Evolutionary conservation across 2,113 vertebrate genomes (phyloP).

Genomic region (Brachyhypopomus occidentalis): DNA sequence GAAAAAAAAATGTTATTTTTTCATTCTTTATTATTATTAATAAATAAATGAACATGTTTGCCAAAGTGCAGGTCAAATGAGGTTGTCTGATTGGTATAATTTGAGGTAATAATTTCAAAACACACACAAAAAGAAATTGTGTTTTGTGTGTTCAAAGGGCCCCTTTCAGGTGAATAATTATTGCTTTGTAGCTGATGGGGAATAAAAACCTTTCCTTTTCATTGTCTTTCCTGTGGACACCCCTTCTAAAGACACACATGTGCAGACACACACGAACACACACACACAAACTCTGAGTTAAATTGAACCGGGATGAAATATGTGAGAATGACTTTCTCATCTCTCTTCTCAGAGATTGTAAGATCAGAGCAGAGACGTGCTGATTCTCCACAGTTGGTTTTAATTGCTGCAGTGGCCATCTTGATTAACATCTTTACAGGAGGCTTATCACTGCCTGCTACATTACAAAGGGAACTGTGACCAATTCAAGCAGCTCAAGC

Average conservation of each 20-base stretch:
- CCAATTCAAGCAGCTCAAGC: slow-evolving; percentile 40
- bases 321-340: slow-evolving; percentile 33
- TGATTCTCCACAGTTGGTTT: slow-evolving; percentile 60
- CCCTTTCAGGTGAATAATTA: too few species aligned
- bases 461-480: slow-evolving; percentile 55
- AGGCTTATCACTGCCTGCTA: slow-evolving; percentile 52
- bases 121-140: too few species aligned
- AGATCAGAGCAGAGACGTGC: slow-evolving; percentile 24
- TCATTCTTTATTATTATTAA: too few species aligned
- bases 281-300: slow-evolving; percentile 25
- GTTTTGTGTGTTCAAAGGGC: neutral
- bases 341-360: slow-evolving; percentile 19
- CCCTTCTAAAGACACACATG: too few species aligned
- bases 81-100: neutral
- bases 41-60: neutral
- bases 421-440: slow-evolving; percentile 63
- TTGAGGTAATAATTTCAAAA: neutral
- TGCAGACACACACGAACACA: slow-evolving; percentile 27
- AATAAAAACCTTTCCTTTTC: neutral
- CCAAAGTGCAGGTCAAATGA: neutral
- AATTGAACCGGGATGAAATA: slow-evolving; percentile 11
- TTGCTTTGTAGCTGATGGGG: too few species aligned
- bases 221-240: neutral
- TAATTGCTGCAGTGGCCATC: slow-evolving; percentile 65
- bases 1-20: neutral